These are phyloP conservation scores for Diglossa cyanea DNA, from an alignment of 2,797 vertebrate species.

Conservation along the genomic window DNA sequence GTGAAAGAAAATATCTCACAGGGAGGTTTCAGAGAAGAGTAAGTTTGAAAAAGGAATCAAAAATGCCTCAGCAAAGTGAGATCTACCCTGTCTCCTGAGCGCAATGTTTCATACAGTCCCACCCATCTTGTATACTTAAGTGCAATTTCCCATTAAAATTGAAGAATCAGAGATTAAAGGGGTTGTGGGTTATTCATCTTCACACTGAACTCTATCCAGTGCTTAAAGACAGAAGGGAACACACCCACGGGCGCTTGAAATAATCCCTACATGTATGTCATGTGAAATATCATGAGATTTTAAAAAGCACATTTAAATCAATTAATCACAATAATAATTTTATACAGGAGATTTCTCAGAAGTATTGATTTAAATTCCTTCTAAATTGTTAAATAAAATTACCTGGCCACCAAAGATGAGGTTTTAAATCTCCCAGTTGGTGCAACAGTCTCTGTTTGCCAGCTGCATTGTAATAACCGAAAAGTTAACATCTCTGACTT, in stretches of 20 bases:
- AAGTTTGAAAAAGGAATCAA: not conserved
- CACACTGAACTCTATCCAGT: not conserved
- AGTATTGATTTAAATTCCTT: slow-evolving; percentile 26
- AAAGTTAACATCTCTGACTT: slow-evolving; percentile 64
- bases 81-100: not conserved
- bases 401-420: slow-evolving; percentile 53
- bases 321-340: slow-evolving; percentile 33
- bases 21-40: not conserved
- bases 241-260: not conserved
- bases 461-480: slow-evolving; percentile 22
- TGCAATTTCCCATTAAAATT: not conserved
- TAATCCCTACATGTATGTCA: not conserved
- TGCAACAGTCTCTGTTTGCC: slow-evolving; percentile 48
- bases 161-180: not conserved
- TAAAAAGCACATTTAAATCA: slow-evolving; percentile 37
- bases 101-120: not conserved
- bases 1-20: not conserved
- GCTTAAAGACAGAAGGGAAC: not conserved
- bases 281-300: slow-evolving; percentile 9
- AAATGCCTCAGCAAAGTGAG: not conserved
- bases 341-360: slow-evolving; percentile 30
- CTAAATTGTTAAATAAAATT: slow-evolving; percentile 41
- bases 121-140: not conserved
- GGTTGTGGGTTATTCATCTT: not conserved
- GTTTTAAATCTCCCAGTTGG: slow-evolving; percentile 51